A percentile compares a stretch with the other conserved stretches of the same genome.
phyloP scores from a whole-genome alignment of 2,113 vertebrate genomes.

The Lamprotornis superbus region DNA sequence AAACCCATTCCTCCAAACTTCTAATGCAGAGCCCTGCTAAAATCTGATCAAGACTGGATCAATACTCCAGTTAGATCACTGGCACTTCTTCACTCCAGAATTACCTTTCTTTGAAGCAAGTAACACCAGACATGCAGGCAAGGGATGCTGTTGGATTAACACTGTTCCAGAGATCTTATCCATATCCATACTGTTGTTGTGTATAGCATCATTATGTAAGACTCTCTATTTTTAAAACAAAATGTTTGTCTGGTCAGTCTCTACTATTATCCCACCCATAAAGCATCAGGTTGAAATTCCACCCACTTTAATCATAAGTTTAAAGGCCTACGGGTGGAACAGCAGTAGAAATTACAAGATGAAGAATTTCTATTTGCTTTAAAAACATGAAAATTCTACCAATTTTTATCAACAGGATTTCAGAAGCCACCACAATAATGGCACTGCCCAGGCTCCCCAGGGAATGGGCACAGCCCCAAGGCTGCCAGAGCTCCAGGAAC shows the following conservation, averaged over 20 bases:
- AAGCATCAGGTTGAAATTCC: not conserved
- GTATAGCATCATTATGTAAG: not conserved
- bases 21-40: not conserved
- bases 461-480: accelerated
- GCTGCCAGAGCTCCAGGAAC: not conserved
- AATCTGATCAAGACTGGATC: not conserved
- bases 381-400: not conserved
- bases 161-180: not conserved
- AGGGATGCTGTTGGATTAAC: not conserved
- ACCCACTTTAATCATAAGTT: not conserved
- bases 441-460: not conserved
- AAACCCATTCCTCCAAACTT: not conserved
- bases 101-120: not conserved
- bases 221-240: slow-evolving; percentile 15
- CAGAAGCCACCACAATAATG: not conserved
- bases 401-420: not conserved
- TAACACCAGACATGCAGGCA: not conserved
- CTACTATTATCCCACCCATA: not conserved
- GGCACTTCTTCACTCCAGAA: not conserved
- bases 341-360: not conserved
- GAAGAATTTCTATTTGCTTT: not conserved
- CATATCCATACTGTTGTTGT: not conserved
- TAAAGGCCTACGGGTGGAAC: not conserved
- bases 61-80: not conserved
- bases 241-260: not conserved